Base-by-base conservation (phyloP, 2,797 vertebrate genomes). In the Galago senegalensis region DNA sequence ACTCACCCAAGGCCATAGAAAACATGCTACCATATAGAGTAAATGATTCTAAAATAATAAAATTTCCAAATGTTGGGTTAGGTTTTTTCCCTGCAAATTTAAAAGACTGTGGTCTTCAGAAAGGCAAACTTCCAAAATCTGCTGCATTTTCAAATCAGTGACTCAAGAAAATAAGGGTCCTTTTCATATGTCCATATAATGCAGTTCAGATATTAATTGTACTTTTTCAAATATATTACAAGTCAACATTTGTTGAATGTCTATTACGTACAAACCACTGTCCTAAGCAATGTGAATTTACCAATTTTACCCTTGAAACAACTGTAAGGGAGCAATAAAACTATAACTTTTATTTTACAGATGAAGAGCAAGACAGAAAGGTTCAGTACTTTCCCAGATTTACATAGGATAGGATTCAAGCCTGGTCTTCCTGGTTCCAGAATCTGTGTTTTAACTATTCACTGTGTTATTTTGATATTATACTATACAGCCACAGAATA, bases 361-460 rank as follows among this genome's bases (percentile, higher is more conserved):
- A 87, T 37, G 11, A 95, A 65, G 46, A 84, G n/a, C 4, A 94
- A 95, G 31, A 84, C 31, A 73, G 40, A 89, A 91, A 75, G 29
- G 46, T 40, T 88, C 76, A 82, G 16, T 34, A 67, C 11, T 77
- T 88, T 73, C 17, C 18, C 27, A 43, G 27, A 16, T 82, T 95
- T 49, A 61, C 9, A 70, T 0, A 60, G 53, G 18, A 69, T 29
- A 69, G 5, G 34, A 87, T 61, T 60, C 46, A 93, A 89, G 16
- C 8, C 29, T 43, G 73, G n/a, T 23, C 27, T 89, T 75, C 27
- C 34, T 49, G 29, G 4, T 6, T 88, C 70, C 43, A 75, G 40
- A 86, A 85, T 82, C 18, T 88, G 49, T 69, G 17, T 93, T n/a
- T 87, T 89, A 76, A 69, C n/a, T 11, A 34, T 77, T 86, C 43